phyloP scores from a whole-genome alignment of 2,797 vertebrate genomes.

The Enteromius argenteus region DNA sequence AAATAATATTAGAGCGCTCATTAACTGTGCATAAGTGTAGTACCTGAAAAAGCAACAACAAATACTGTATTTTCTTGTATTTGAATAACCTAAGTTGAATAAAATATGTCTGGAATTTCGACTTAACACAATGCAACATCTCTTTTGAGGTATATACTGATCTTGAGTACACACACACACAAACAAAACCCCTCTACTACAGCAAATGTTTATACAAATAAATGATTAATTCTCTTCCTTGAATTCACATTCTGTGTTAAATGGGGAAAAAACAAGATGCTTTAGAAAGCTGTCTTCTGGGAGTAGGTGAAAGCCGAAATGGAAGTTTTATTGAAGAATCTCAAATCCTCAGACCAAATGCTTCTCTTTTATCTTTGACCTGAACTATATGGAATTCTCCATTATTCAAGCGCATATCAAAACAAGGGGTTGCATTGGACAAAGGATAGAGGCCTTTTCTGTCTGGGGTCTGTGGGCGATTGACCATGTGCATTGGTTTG shows the following conservation, averaged over 20 bases:
- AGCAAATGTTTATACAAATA: not conserved
- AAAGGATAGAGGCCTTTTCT: conserved; percentile 42
- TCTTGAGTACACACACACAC: not conserved
- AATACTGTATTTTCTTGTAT: not conserved
- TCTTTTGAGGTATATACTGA: conserved; percentile 2
- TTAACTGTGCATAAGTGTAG: not conserved
- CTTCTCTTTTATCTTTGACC: conserved; percentile 50
- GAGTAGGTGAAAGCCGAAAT: conserved; percentile 7
- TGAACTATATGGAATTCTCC: conserved; percentile 44
- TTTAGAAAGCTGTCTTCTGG: not conserved
- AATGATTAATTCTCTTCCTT: not conserved
- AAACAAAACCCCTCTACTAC: not conserved
- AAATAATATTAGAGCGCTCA: not conserved
- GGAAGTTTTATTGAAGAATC: conserved; percentile 2
- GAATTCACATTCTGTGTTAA: not conserved
- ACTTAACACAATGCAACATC: conserved; percentile 6
- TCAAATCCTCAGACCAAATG: not conserved
- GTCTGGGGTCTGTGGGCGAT: conserved; percentile 46
- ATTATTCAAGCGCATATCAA: conserved; percentile 50
- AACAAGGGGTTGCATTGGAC: conserved; percentile 47
- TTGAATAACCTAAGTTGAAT: not conserved
- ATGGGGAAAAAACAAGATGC: conserved; percentile 1
- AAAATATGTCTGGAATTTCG: not conserved
- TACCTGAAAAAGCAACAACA: not conserved
- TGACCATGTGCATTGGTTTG: conserved; percentile 58